Percentiles rank a stretch among this genome's conserved stretches.
Conservation (phyloP, 2,113 vertebrate species). For the Nyctibius bracteatus region DNA sequence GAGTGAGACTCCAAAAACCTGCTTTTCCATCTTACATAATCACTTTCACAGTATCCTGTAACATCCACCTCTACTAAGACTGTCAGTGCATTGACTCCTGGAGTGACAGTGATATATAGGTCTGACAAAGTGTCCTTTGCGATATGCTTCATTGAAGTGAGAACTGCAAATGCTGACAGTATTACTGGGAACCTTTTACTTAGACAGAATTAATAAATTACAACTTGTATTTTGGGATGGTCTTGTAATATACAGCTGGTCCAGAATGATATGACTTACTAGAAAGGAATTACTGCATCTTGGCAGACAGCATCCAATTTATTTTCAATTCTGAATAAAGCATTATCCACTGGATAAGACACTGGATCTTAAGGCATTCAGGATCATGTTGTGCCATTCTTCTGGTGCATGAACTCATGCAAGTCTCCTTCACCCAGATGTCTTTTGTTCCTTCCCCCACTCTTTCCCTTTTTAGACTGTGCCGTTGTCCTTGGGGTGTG, state of each 20-base stretch:
- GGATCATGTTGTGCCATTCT: neutral
- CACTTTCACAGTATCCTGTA: constrained; percentile 29
- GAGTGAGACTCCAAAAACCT: constrained; percentile 17
- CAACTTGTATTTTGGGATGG: neutral
- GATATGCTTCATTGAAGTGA: constrained; percentile 33
- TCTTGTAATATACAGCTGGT: neutral
- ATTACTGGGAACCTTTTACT: constrained; percentile 37
- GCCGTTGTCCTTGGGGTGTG: neutral
- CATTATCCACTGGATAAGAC: neutral
- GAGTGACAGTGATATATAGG: constrained; percentile 44
- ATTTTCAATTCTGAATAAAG: constrained; percentile 9
- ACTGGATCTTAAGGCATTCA: neutral
- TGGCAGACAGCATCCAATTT: constrained; percentile 14
- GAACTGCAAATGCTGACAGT: constrained; percentile 13
- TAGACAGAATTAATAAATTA: constrained; percentile 47
- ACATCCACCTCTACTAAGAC: constrained; percentile 33
- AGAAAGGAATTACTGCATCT: neutral
- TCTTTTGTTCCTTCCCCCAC: neutral
- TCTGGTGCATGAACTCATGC: neutral
- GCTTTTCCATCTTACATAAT: constrained; percentile 49
- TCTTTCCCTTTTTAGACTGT: neutral
- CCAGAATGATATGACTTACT: neutral
- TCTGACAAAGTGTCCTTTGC: constrained; percentile 37
- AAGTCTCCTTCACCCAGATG: neutral
- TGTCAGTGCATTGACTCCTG: constrained; percentile 30